Conservation (phyloP, 2,113 vertebrate genomes). For the Rana temporaria region DNA sequence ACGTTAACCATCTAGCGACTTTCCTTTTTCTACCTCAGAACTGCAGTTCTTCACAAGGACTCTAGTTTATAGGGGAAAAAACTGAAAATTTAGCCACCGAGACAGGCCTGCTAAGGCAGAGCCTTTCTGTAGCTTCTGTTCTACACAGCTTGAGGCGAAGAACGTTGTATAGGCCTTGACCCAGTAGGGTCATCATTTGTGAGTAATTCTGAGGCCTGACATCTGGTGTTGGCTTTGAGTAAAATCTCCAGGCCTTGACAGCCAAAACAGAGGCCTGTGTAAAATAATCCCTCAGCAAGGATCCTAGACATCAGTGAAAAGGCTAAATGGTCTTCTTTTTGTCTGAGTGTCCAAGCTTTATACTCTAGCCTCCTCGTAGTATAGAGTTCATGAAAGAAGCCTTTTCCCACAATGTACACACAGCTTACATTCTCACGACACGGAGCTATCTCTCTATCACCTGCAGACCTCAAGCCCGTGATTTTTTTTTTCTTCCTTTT, state of each 20-base stretch:
- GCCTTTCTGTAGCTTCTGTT: constrained; percentile 67
- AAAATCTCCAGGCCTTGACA: constrained; percentile 69
- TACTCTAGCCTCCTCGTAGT: constrained; percentile 63
- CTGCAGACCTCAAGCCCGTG: constrained; percentile 44
- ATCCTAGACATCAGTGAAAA: constrained; percentile 73
- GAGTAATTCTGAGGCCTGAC: constrained; percentile 76
- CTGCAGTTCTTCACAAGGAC: constrained; percentile 72
- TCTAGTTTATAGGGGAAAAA: constrained; percentile 63
- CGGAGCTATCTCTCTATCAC: constrained; percentile 63
- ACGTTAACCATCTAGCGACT: constrained; percentile 66
- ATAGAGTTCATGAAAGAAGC: constrained; percentile 67
- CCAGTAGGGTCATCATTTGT: constrained; percentile 76
- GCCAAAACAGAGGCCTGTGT: constrained; percentile 71
- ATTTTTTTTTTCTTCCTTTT: not conserved
- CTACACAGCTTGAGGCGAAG: constrained; percentile 73
- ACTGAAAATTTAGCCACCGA: constrained; percentile 62
- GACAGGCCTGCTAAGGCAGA: constrained; percentile 71
- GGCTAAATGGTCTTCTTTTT: constrained; percentile 72
- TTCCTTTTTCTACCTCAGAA: constrained; percentile 58
- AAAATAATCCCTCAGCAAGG: constrained; percentile 81
- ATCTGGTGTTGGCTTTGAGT: constrained; percentile 78
- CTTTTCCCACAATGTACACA: constrained; percentile 66
- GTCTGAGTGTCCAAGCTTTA: constrained; percentile 68
- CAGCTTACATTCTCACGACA: constrained; percentile 68
- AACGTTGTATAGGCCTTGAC: constrained; percentile 74